Evolutionary conservation across 2,113 vertebrate genomes (phyloP), one percentile per base, ranked within the genome.

Genomic region (Pitta sordida): DNA sequence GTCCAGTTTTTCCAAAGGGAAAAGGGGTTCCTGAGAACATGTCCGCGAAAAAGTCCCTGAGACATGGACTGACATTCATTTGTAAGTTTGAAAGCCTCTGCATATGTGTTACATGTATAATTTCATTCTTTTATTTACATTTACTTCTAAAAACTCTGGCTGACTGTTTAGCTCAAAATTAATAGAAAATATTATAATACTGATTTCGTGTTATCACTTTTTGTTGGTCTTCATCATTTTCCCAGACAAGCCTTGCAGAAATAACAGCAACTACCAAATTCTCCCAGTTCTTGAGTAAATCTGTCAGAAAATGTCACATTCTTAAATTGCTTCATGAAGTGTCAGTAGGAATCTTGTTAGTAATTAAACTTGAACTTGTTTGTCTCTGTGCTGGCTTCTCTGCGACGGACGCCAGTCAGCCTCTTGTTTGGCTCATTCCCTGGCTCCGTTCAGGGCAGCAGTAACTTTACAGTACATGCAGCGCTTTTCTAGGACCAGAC

Each of bases 1-100:
- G 90, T 88, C 80, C 58, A 19, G 2, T 89, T 96, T 92, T 93
- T 95, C 84, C 10, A 63, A 93, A 92, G 62, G 83, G 91, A 95
- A 94, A 83, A 48, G 34, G 53, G 82, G 13, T n/a, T 86, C 59
- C 79, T n/a, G n/a, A n/a, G n/a, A n/a, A n/a, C n/a, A n/a, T n/a
- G n/a, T n/a, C n/a, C n/a, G n/a, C n/a, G n/a, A n/a, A n/a, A n/a
- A n/a, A 69, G 27, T 39, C 90, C 59, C 55, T 62, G 65, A 69
- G 58, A 79, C 70, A 18, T 9, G 11, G 53, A 16, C 60, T 81
- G 67, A 68, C 29, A 44, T 87, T 81, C 30, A 85, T 62, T 58
- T 73, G 3, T 69, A 13, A 84, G 30, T 96, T 84, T 68, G 22
- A 81, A 92, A 73, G 51, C 13, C 21, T 80, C 51, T 93, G 65